phyloP scores from a whole-genome alignment of 2,797 vertebrate genomes.

The Setipinna tenuifilis region DNA sequence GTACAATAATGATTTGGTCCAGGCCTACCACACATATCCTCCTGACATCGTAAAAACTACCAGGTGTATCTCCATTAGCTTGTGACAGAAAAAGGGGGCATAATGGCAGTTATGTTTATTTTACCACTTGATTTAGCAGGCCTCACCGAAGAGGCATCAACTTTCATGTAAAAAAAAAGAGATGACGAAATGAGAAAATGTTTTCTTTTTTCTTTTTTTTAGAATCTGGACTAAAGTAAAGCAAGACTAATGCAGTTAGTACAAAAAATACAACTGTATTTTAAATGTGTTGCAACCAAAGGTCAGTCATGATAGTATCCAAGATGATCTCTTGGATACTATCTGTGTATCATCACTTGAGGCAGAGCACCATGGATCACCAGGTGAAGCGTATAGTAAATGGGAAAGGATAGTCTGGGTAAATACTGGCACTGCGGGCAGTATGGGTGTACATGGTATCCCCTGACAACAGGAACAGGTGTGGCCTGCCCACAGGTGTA shows the following conservation, averaged over 20 bases:
- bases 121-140: not conserved
- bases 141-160: not conserved
- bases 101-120: not conserved
- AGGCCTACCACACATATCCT: constrained; percentile 18
- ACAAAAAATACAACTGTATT: not conserved
- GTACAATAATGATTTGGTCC: not conserved
- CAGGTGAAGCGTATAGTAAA: not conserved
- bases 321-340: not conserved
- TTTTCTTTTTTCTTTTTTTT: not conserved
- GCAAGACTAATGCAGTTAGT: not conserved
- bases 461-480: constrained; percentile 25
- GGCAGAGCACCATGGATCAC: not conserved
- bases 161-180: not conserved
- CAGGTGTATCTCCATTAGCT: not conserved
- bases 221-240: not conserved
- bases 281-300: not conserved
- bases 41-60: constrained; percentile 19
- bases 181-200: not conserved
- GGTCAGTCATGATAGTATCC: not conserved
- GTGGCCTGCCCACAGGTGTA: constrained; percentile 12
- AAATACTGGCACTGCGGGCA: not conserved
- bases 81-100: not conserved
- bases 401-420: not conserved
- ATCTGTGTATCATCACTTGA: not conserved
- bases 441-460: not conserved